phyloP scores from a whole-genome alignment of 1,140 invertebrate genomes.

The Ips nitidus region DNA sequence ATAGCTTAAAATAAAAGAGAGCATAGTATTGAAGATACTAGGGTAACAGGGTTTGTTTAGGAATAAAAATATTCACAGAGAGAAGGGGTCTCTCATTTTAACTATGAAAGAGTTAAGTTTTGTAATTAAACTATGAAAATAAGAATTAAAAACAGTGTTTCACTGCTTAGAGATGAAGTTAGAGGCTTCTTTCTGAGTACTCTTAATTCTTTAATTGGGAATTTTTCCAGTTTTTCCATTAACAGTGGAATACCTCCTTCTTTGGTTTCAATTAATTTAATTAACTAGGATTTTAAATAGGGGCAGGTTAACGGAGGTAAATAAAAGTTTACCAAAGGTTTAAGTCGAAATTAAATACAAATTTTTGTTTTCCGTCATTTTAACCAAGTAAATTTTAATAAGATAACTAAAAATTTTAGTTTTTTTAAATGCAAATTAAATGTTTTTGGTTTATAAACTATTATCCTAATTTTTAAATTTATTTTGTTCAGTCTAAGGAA shows the following conservation, averaged over 20 bases:
- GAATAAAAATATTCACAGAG: slow-evolving; percentile 51
- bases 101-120: slow-evolving; percentile 63
- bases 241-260: slow-evolving; percentile 2
- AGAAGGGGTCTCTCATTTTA: slow-evolving; percentile 50
- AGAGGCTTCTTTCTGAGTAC: slow-evolving; percentile 49
- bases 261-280: slow-evolving; percentile 6
- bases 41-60: slow-evolving; percentile 42
- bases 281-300: background rate
- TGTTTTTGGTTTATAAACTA: background rate
- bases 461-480: background rate
- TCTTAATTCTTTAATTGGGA: slow-evolving; percentile 46
- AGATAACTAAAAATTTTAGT: background rate
- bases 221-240: background rate
- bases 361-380: background rate
- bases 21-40: slow-evolving; percentile 63
- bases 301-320: background rate
- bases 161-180: slow-evolving; percentile 43
- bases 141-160: slow-evolving; percentile 45
- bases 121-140: slow-evolving; percentile 59
- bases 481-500: background rate
- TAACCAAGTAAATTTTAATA: background rate
- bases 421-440: background rate
- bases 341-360: slow-evolving; percentile 4
- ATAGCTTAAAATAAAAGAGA: slow-evolving; percentile 61
- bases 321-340: background rate